A percentile compares a stretch with the other conserved stretches of the same genome.
Evolutionary conservation across 1,140 invertebrate genomes (phyloP).

Genomic region (Drosophila nigrodunni): DNA sequence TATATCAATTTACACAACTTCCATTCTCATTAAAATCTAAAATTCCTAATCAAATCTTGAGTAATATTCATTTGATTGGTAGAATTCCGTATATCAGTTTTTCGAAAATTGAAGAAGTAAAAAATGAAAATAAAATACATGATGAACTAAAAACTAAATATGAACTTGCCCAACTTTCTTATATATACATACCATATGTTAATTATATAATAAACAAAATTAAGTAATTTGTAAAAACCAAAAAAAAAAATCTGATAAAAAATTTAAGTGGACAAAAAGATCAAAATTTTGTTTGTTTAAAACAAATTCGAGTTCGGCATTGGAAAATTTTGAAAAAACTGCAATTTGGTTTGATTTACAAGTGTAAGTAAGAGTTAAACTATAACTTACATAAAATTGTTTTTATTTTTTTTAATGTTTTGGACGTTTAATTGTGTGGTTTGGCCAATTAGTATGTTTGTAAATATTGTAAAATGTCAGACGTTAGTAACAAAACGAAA

Average conservation of each 20-base stretch:
- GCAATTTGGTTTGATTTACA: slow-evolving; percentile 12
- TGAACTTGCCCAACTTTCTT: slow-evolving; percentile 29
- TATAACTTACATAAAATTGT: slow-evolving; percentile 30
- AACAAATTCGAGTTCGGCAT: background rate
- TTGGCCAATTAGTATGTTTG: slow-evolving; percentile 63
- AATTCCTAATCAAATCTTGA: slow-evolving; percentile 25
- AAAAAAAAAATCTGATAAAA: slow-evolving; percentile 4
- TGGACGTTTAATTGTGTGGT: slow-evolving; percentile 32
- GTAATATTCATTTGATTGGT: slow-evolving; percentile 18
- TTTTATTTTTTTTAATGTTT: slow-evolving; percentile 3
- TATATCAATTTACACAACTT: slow-evolving; percentile 61
- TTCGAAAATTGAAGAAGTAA: slow-evolving; percentile 6
- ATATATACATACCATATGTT: slow-evolving; percentile 27
- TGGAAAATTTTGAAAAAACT: background rate
- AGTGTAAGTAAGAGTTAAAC: slow-evolving; percentile 47
- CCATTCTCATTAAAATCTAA: slow-evolving; percentile 17
- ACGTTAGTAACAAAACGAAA: slow-evolving; percentile 19
- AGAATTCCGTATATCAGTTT: slow-evolving; percentile 29
- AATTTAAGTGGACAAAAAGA: slow-evolving; percentile 2
- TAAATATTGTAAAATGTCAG: slow-evolving; percentile 68
- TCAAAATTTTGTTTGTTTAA: slow-evolving; percentile 26
- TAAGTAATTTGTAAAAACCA: slow-evolving; percentile 31
- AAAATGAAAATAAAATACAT: background rate
- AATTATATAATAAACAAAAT: slow-evolving; percentile 25
- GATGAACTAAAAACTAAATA: background rate